A percentile compares a stretch with the other conserved stretches of the same genome.
Conservation (phyloP, 1,140 invertebrate genomes). For the Ceratina japonica region DNA sequence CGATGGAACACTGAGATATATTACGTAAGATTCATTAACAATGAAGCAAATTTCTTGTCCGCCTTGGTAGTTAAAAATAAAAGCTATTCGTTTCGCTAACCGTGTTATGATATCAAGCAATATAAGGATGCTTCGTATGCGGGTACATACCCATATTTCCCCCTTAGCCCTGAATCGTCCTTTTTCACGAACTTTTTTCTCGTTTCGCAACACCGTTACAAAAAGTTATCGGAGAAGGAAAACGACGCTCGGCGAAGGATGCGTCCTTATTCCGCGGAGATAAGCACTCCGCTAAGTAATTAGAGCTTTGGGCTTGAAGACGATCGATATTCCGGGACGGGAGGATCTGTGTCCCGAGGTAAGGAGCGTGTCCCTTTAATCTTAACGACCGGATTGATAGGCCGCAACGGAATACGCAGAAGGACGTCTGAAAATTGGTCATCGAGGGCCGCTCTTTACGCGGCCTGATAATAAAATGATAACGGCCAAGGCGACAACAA, state of each 20-base stretch:
- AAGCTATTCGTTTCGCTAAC: conserved; percentile 4
- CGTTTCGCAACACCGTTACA: background rate
- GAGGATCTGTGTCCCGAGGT: background rate
- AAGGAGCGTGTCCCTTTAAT: conserved; percentile 18
- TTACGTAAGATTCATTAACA: too few species aligned
- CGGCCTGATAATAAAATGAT: conserved; percentile 15
- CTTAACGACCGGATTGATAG: conserved; percentile 30
- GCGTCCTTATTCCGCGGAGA: conserved; percentile 2
- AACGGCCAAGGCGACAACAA: conserved; percentile 28
- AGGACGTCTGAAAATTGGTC: conserved; percentile 10
- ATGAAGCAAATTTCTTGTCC: too few species aligned
- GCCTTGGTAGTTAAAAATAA: background rate
- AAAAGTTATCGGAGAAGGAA: background rate
- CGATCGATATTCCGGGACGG: background rate
- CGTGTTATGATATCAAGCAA: conserved; percentile 2
- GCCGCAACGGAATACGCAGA: conserved; percentile 3
- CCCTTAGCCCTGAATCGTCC: background rate
- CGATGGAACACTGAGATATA: too few species aligned
- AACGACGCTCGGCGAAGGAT: conserved; percentile 3
- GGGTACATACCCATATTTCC: conserved; percentile 6
- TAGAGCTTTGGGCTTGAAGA: background rate
- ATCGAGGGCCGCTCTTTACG: conserved; percentile 18
- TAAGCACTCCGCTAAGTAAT: background rate
- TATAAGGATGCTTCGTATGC: conserved; percentile 8
- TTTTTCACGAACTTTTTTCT: background rate